Base-by-base conservation (phyloP, 2,797 vertebrate genomes). In the Protonibea diacanthus region DNA sequence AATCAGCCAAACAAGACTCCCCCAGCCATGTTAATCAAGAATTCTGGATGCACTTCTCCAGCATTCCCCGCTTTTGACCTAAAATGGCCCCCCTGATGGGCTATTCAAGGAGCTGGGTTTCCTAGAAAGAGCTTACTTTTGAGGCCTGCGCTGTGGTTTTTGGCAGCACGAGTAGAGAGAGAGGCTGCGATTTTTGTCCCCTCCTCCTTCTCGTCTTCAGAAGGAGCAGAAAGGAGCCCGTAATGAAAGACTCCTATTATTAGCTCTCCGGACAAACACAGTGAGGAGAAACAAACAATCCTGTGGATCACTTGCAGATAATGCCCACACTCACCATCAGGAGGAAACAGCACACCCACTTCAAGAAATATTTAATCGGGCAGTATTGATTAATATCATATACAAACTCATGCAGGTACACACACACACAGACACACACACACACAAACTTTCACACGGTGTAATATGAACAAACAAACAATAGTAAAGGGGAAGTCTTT, bases 61-160 rank as follows among this genome's bases (percentile, higher is more conserved):
- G 23, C 52, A 45, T 55, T 86, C 51, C 18, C 45, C n/a, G 58
- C 48, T 84, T 80, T 87, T 87, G 80, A 91, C 81, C 84, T 81
- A 73, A 87, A 92, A 84, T 81, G 66, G 58, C 65, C 72, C 82
- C 70, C 83, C 75, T 15, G 38, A 49, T 45, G 74, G 65, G 61
- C 59, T 65, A 60, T 94, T 93, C 86, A 77, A 66, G 62, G 86
- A 89, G 68, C 71, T 68, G 80, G 25, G 51, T 78, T 95, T 94
- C 93, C 90, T 94, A 94, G 93, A 94, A 92, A 91, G 92, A 88
- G 69, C 45, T 55, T 71, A 14, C 57, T 84, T 84, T 76, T 78
- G 82, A 83, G 44, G 76, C 58, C 52, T 29, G 64, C 3, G 9
- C 52, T 85, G 89, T 89, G 75, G 42, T 75, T 90, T 91, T 91